These are phyloP conservation scores for Saccostrea cuccullata DNA, from an alignment of 1,140 invertebrate genomes.

Conservation along the genomic window DNA sequence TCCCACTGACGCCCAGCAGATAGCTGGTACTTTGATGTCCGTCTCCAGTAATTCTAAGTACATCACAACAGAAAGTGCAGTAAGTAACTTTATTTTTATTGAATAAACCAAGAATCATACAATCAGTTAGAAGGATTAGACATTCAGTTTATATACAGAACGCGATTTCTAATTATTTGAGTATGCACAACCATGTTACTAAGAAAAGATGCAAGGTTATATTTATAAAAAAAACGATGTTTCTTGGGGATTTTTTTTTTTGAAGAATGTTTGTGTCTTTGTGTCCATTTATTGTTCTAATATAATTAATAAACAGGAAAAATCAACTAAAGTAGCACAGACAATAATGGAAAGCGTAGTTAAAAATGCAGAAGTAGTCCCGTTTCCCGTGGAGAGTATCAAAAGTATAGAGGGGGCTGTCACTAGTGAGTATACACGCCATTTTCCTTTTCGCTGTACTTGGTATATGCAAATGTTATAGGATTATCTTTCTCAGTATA, in stretches of 20 bases:
- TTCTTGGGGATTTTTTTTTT: too few relatives aligned
- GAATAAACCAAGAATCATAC: not conserved
- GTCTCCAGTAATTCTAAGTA: not conserved
- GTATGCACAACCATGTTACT: too few relatives aligned
- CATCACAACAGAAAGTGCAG: not conserved
- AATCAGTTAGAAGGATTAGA: too few relatives aligned
- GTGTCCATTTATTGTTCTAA: too few relatives aligned
- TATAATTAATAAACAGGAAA: not conserved
- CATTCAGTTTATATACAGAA: too few relatives aligned
- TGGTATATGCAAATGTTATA: too few relatives aligned
- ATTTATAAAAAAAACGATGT: too few relatives aligned
- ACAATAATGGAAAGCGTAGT: not conserved
- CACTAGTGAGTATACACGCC: not conserved
- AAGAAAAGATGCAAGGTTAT: too few relatives aligned
- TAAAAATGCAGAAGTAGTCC: constrained; percentile 1
- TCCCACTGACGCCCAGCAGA: constrained; percentile 2
- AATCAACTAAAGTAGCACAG: not conserved
- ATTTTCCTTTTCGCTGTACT: too few relatives aligned
- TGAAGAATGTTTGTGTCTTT: too few relatives aligned
- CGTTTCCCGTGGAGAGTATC: constrained; percentile 7
- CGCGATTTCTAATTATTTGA: too few relatives aligned
- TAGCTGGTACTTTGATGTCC: not conserved
- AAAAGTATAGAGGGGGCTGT: constrained; percentile 9
- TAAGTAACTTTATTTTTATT: not conserved
- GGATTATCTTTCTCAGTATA: too few relatives aligned